Percentiles rank a stretch among this genome's conserved stretches.
Evolutionary conservation across 2,797 vertebrate species (phyloP).

Genomic region (Glyptemys insculpta): DNA sequence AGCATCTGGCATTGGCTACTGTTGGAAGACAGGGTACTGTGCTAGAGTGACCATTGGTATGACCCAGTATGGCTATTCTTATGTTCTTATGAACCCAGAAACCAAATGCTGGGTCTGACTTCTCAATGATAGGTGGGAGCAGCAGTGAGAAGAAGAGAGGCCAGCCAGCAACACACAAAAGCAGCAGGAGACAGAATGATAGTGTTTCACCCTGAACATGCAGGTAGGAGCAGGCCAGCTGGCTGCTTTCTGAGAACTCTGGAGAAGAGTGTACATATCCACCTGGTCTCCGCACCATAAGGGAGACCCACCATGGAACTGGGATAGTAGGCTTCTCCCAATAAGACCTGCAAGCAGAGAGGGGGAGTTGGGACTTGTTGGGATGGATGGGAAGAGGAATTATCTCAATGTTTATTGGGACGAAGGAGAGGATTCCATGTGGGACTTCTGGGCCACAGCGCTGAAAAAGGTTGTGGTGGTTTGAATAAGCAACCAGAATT

Average conservation of each 20-base stretch:
- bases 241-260: not conserved
- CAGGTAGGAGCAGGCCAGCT: not conserved
- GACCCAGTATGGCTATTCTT: too few relatives aligned
- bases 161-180: not conserved
- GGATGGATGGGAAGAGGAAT: not conserved
- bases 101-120: not conserved
- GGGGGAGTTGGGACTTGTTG: not conserved
- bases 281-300: not conserved
- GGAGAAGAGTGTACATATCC: not conserved
- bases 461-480: not conserved
- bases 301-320: not conserved
- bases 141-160: not conserved
- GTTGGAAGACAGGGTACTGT: too few relatives aligned
- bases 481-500: not conserved
- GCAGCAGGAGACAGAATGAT: not conserved
- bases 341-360: not conserved
- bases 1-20: too few relatives aligned
- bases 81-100: not conserved
- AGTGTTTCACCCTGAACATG: not conserved
- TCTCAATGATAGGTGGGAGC: not conserved
- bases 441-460: not conserved
- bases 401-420: not conserved
- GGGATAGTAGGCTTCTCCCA: not conserved
- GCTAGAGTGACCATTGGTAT: too few relatives aligned
- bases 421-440: not conserved